Evolutionary conservation across 1,140 invertebrate species (phyloP), one percentile per base, ranked within the genome.

Genomic region (Diuraphis noxia): DNA sequence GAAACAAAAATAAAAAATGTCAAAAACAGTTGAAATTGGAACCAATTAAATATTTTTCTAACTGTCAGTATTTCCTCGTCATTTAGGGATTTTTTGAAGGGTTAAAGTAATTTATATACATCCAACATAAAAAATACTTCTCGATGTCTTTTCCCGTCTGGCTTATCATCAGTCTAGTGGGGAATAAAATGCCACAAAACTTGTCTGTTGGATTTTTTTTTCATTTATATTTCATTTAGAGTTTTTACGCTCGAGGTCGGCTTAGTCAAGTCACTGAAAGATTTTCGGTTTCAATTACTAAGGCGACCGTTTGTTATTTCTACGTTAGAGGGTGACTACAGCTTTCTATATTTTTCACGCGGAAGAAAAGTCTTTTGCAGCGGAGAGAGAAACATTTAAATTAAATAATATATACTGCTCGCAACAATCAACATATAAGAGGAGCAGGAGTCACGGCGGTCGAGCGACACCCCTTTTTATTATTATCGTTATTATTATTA

Each of bases 351-450:
- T 49, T 91, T 90, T 91, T 49, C 43, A 82, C 89, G 89, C 89
- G 89, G 43, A 17, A 40, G 77, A 30, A 81, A 81, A 52, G 89
- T 91, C 40, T 77, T 79, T 79, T 38, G 13, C 43, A 17, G 13
- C n/a, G 43, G 21, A 87, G 46, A 87, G 85, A 56, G 46, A 38
- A 56, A 56, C 86, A 52, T 91, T 82, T 82, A 91, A 91, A 91
- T 81, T 77, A 91, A 91, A 82, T 91, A 91, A 91, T 91, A 91
- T 91, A 91, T 91, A 82, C 89, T 38, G 13, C 25, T 88, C 49
- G 36, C 25, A n/a, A 63, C 86, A 88, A 88, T 88, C 86, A 88
- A 88, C 86, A n/a, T 30, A 23, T 17, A n/a, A 88, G 36, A 46
- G 21, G 4, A 19, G 41, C 41, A 85, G 30, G 23, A 63, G 38